Evolutionary conservation across 2,113 vertebrate genomes (phyloP).

Genomic region (Urocynchramus pylzowi): DNA sequence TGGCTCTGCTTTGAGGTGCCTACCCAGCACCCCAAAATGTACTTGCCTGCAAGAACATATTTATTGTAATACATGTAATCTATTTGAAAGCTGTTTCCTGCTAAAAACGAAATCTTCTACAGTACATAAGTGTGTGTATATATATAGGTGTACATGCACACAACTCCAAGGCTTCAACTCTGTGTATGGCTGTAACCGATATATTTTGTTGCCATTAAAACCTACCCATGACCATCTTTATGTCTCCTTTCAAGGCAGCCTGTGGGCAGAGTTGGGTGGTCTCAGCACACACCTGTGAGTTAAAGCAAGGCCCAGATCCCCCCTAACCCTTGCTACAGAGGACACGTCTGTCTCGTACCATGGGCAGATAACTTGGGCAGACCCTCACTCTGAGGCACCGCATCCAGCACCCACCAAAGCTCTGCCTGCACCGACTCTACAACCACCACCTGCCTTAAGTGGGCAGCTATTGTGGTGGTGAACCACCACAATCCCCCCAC

Average conservation of each 20-base stretch:
- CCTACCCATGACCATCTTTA: not conserved
- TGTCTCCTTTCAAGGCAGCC: not conserved
- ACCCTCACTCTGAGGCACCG: not conserved
- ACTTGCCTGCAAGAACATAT: not conserved
- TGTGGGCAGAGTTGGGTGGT: not conserved
- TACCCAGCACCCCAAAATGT: not conserved
- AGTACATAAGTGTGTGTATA: not conserved
- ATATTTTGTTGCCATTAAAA: not conserved
- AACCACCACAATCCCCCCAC: not conserved
- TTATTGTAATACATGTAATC: not conserved
- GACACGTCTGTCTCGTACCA: fast-evolving
- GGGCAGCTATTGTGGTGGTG: not conserved
- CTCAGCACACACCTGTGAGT: not conserved
- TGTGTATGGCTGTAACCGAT: not conserved
- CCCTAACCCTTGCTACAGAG: not conserved
- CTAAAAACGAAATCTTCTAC: not conserved
- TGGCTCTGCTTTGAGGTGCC: not conserved
- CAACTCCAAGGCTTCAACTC: not conserved
- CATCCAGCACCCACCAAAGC: not conserved
- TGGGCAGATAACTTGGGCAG: not conserved
- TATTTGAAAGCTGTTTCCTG: not conserved
- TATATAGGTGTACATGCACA: not conserved
- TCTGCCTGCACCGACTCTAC: not conserved
- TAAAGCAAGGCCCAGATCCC: not conserved
- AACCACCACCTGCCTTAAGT: not conserved